A percentile compares a stretch with the other conserved stretches of the same genome.
phyloP scores from a whole-genome alignment of 53 echinoderm and acorn worm species.

The Luidia sarsii region DNA sequence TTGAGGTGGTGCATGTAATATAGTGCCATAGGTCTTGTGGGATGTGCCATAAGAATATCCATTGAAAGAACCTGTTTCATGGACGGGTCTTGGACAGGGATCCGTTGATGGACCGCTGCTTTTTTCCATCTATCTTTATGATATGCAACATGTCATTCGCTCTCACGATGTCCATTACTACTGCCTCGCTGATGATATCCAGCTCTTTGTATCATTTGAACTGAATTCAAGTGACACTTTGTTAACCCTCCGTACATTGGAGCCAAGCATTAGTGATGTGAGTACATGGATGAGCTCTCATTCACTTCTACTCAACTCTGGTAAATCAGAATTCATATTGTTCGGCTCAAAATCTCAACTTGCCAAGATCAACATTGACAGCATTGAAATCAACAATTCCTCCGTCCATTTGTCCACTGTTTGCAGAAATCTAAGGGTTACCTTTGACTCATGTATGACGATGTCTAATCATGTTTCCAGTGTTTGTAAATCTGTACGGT shows the following conservation, averaged over 20 bases:
- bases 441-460: background rate
- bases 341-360: background rate
- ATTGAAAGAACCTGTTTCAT: too few relatives aligned
- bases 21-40: too few relatives aligned
- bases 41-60: too few relatives aligned
- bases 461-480: constrained; percentile 1
- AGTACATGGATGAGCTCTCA: background rate
- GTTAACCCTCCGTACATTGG: background rate
- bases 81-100: too few relatives aligned
- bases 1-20: too few relatives aligned
- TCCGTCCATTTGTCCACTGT: background rate
- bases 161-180: background rate
- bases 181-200: background rate
- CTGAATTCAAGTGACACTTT: background rate
- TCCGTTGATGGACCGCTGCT: constrained; percentile 1
- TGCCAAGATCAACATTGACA: background rate
- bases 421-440: background rate
- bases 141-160: background rate
- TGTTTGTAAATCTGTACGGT: background rate
- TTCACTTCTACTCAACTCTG: background rate
- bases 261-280: background rate
- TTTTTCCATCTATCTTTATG: background rate
- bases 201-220: constrained; percentile 7
- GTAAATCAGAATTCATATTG: constrained; percentile 1
- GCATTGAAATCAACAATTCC: background rate